Conservation (phyloP, 2,797 vertebrate genomes). For the Scleropages formosus region DNA sequence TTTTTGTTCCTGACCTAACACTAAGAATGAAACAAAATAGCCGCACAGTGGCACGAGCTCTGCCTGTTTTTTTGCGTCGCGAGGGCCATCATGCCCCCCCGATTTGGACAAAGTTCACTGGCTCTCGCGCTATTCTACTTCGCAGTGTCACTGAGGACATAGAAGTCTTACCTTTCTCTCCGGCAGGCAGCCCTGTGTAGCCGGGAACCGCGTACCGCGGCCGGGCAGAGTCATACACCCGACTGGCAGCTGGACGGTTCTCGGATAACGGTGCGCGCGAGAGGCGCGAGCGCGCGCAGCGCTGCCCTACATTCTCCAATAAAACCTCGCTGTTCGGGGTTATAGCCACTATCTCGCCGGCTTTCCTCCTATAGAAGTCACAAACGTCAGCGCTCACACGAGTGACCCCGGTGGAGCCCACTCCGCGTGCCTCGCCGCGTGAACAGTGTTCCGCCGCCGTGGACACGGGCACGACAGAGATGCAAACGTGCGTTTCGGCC, state of each 20-base stretch:
- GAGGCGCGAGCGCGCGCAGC: background rate
- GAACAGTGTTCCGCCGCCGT: too few relatives aligned
- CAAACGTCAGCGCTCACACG: slow-evolving; percentile 18
- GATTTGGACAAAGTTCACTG: too few relatives aligned
- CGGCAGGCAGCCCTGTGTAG: background rate
- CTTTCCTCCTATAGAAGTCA: slow-evolving; percentile 25
- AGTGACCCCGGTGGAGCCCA: background rate
- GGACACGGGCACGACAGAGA: too few relatives aligned
- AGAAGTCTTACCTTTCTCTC: background rate
- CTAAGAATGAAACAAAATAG: too few relatives aligned
- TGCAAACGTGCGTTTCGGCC: background rate
- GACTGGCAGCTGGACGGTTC: background rate
- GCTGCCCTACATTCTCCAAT: slow-evolving; percentile 8
- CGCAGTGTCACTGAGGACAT: too few relatives aligned
- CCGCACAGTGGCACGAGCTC: too few relatives aligned
- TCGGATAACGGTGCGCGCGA: background rate
- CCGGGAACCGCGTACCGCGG: background rate
- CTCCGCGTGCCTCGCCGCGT: too few relatives aligned
- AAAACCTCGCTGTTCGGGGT: slow-evolving; percentile 16
- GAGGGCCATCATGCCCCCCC: too few relatives aligned
- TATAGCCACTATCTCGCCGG: slow-evolving; percentile 22
- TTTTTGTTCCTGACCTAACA: too few relatives aligned
- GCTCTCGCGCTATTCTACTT: too few relatives aligned
- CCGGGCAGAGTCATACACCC: too few relatives aligned
- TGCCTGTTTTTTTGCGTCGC: too few relatives aligned